Evolutionary conservation across 2,888 invertebrate genomes (phyloP), one percentile per base, ranked within the genome.

Genomic region (Conops quadrifasciatus): DNA sequence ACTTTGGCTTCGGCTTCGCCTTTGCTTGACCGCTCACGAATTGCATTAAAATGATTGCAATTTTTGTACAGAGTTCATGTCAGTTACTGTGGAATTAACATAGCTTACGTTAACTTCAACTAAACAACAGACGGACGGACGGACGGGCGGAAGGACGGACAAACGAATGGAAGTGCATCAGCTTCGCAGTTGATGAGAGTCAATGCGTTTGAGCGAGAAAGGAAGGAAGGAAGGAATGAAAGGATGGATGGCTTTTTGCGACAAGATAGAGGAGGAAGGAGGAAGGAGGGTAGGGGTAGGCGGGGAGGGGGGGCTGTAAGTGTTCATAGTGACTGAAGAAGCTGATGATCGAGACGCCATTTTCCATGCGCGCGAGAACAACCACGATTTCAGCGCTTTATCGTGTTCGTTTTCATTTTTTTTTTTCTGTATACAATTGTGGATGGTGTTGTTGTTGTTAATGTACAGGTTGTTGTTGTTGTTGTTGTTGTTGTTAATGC

Each of bases 31-130:
- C 78, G 75, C 82, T 83, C 82, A 83, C 83, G 82, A 83, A 82
- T 82, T 83, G 83, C 80, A 83, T 83, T 83, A 81, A 80, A 83
- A 82, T 63, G 45, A 82, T 79, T 80, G 82, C 81, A 83, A 83
- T 82, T 80, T 82, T 78, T 78, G 81, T 78, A 80, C 77, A 83
- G 79, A 82, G 83, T 82, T 83, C 83, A 83, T 81, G 81, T 81
- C 81, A 80, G 81, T 28, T 26, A 72, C 74, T 72, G 73, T 67
- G 68, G 67, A 72, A 71, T 70, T 58, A 53, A 67, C 21, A 60
- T 69, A 60, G 43, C 58, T 58, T 58, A 16, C 19, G 2, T 49
- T 49, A 16, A 49, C n/a, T 36, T 36, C 36, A 36, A 36, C 36
- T 36, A 19, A 47, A 64, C 64, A 63, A 49, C 49, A 68, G n/a